Base-by-base conservation (phyloP, 2,888 invertebrate genomes). In the Gerosis bhagava region DNA sequence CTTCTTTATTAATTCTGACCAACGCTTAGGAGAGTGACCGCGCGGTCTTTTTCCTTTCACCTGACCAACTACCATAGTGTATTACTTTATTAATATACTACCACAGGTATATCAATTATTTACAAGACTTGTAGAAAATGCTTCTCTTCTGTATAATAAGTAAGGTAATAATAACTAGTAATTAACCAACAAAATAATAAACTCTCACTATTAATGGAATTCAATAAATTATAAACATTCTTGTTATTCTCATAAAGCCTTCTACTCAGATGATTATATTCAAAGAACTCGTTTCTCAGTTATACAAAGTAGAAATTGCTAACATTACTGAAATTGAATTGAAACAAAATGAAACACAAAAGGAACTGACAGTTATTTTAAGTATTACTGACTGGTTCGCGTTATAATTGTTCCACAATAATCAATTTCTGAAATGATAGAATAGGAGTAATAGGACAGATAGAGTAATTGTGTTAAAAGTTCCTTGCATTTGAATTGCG, bases 281-380 rank as follows among this genome's bases (percentile, higher is more conserved):
- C 28, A 39, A 39, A 28, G 19, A 29, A 40, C 29, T 40, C 21
- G 10, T 21, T 10, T 4, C 21, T 22, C 5, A 12, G 16, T 16
- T 12, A 28, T 21, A 29, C 21, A n/a, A 21, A 40, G 28, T 29
- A 7, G n/a, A 3, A 32, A 21, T 40, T n/a, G 28, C 28, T 21
- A 28, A 28, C 7, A 28, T 39, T 39, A 21, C 29, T 40, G 29
- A 22, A 29, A n/a, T 40, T 21, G 17, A 40, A 29, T 40, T 12
- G 37, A 5, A 26, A 21, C 5, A 32, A 31, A 25, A 32, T 29
- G 16, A 29, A 36, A 45, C 12, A 44, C 36, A 45, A 45, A 31
- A 16, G 32, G 13, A 39, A 35, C 37, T 32, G 31, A 15, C 37
- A 45, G 32, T 39, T 39, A 46, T 46, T 46, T 46, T 26, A 46